Base-by-base conservation (phyloP, 2,888 invertebrate genomes). In the Amphiduros pacificus region DNA sequence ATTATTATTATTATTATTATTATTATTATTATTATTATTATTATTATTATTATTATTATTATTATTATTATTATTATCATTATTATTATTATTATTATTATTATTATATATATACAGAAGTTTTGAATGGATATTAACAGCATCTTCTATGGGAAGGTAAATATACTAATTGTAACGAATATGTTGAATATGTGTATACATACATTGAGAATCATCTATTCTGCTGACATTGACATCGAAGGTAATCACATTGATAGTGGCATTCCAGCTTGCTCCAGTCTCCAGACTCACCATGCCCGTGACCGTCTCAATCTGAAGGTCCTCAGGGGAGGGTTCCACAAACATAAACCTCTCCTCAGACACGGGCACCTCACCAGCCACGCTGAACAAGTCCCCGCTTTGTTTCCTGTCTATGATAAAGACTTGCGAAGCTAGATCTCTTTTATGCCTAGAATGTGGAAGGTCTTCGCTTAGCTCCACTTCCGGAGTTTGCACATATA, bases 231-330 rank as follows among this genome's bases (percentile, higher is more conserved):
- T 58, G 32, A 58, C 36, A 9, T 24, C 31, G 36, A 58, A 29
- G 32, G 26, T 22, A 20, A 36, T n/a, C n/a, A 32, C 51, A 14
- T n/a, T n/a, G 3, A 29, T 27, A 22, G 26, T 20, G 2, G 6
- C 24, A 22, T 27, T 32, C 32, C 49, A 58, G 9, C 5, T 24
- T 2, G 1, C 6, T 1, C 20, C 36, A 1, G 26, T 48, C n/a
- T n/a, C n/a, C n/a, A n/a, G n/a, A 5, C 29, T 31, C 31, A 58
- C 50, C 31, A 58, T 31, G 6, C 58, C 58, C 9, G 58, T 58
- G 26, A 50, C 32, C 1, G 50, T n/a, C 1, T 58, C 20, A 5
- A 58, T 50, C 14, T 31, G 31, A 4, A 58, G n/a, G 24, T 58
- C 48, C 9, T 5, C 11, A 6, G 51, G 58, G n/a, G 24, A 29